phyloP scores from a whole-genome alignment of 2,113 vertebrate genomes.

The Stigmatopora argus region DNA sequence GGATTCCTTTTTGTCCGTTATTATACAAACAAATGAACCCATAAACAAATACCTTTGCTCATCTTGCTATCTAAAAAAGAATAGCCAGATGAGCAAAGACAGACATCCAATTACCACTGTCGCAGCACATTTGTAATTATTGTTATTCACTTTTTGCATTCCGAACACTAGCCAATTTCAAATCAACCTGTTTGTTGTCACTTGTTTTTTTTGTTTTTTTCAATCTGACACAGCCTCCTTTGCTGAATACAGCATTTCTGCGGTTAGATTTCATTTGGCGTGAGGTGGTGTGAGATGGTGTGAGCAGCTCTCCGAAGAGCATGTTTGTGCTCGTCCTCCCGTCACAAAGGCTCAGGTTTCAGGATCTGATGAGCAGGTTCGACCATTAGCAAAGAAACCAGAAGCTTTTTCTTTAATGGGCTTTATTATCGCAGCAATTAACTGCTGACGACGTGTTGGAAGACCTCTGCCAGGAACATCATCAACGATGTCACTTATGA shows the following conservation, averaged over 20 bases:
- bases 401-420: conserved; percentile 42
- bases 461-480: conserved; percentile 14
- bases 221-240: conserved; percentile 11
- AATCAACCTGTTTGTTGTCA: conserved; percentile 23
- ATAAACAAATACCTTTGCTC: background rate
- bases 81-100: background rate
- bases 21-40: background rate
- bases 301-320: conserved; percentile 42
- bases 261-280: conserved; percentile 60
- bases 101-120: conserved; percentile 25
- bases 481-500: conserved; percentile 1
- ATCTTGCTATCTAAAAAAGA: background rate
- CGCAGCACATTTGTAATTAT: conserved; percentile 46
- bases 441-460: conserved; percentile 14
- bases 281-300: conserved; percentile 42
- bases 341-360: conserved; percentile 45
- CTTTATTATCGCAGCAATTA: conserved; percentile 42
- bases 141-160: conserved; percentile 31
- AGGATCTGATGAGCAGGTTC: conserved; percentile 29
- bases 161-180: conserved; percentile 13
- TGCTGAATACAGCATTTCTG: conserved; percentile 40
- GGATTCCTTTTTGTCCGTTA: too few relatives aligned
- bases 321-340: conserved; percentile 41
- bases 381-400: conserved; percentile 43
- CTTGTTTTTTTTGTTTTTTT: background rate